phyloP scores from a whole-genome alignment of 2,797 vertebrate species.

The Molossus molossus region DNA sequence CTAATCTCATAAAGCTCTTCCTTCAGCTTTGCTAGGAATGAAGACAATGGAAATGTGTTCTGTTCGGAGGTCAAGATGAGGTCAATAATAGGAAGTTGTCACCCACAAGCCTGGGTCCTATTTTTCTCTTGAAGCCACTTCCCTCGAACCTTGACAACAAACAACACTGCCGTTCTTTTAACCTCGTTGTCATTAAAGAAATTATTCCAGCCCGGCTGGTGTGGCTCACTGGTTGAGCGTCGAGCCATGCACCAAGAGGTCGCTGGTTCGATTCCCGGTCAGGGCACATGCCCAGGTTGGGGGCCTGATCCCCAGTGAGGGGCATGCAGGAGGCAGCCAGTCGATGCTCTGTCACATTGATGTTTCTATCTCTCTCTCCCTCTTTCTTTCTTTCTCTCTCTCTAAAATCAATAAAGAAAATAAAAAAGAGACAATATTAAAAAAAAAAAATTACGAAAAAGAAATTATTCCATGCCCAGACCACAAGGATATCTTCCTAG shows the following conservation, averaged over 20 bases:
- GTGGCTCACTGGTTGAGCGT: no score
- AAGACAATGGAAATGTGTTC: neutral
- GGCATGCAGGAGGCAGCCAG: no score
- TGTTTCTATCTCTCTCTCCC: no score
- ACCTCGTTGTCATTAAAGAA: neutral
- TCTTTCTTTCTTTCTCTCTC: no score
- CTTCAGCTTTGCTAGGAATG: neutral
- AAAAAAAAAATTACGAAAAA: no score
- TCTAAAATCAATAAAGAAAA: no score
- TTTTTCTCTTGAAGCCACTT: neutral
- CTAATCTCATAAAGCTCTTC: slow-evolving; percentile 13
- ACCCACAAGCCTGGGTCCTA: neutral
- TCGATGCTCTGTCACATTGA: no score
- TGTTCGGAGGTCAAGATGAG: neutral
- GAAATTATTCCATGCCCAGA: neutral
- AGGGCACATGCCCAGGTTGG: no score
- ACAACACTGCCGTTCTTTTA: neutral
- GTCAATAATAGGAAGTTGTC: neutral
- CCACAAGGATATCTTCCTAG: neutral
- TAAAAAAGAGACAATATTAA: no score
- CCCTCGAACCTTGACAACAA: neutral
- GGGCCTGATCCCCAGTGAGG: no score
- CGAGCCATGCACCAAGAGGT: no score
- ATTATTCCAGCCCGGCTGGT: neutral
- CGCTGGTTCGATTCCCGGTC: no score